Evolutionary conservation across 2,113 vertebrate genomes (phyloP), one percentile per base, ranked within the genome.

Genomic region (Oenanthe oenanthe): DNA sequence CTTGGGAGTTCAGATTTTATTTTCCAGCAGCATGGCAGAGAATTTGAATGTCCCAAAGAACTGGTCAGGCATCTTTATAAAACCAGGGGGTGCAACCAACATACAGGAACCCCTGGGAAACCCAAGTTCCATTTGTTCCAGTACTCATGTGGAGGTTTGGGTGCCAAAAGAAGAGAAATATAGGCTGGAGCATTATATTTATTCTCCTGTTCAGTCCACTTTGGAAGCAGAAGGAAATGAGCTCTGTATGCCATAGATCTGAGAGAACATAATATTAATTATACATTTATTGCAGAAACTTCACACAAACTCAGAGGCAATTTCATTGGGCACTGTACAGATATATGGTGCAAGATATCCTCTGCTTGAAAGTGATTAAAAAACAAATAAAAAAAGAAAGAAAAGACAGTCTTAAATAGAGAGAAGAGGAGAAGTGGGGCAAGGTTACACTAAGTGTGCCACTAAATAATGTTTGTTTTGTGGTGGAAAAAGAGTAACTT

Each of bases 371-470:
- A 76, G 54, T 32, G 25, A 31, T 42, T 70, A n/a, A 58, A 76
- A 92, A 92, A 42, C 3, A 0, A 53, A 76, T 42, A 16, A 15
- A 85, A 74, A 88, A 42, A 66, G 31, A 56, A 11, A 76, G 45
- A 83, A 79, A 76, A 17, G 9, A 2, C 8, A 77, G 9, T 26
- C 5, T 42, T 71, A 84, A 62, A 57, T 20, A 38, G 63, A 40
- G 8, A 48, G 7, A 16, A 34, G 45, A 60, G 19, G 4, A n/a
- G 13, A 24, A 68, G 17, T 61, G 3, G 18, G 7, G 0, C 0
- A 66, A 85, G 13, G 28, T 28, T 72, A 18, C 43, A 19, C 51
- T 78, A 75, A 57, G n/a, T 40, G 8, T 0, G 0, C 13, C 60
- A 72, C 4, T 53, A 58, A 92, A 71, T 60, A 10, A 11, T 71